A percentile compares a stretch with the other conserved stretches of the same genome.
phyloP scores from a whole-genome alignment of 1,140 invertebrate genomes.

The Drosophila mauritiana region DNA sequence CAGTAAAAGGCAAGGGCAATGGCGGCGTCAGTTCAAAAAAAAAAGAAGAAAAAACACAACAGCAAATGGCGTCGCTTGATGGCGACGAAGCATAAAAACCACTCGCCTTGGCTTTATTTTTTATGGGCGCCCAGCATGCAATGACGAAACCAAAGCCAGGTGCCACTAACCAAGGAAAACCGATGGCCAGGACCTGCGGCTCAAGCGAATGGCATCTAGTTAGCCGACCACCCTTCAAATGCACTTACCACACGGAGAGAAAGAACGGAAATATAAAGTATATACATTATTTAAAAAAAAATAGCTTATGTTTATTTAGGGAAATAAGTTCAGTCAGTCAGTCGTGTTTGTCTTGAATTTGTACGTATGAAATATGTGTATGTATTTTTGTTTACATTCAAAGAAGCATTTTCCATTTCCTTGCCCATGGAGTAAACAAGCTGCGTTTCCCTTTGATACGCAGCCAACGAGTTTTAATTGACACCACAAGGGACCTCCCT shows the following conservation, averaged over 20 bases:
- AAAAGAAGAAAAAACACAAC: constrained; percentile 11
- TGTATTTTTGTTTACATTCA: background rate
- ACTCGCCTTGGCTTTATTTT: constrained; percentile 64
- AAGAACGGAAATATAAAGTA: background rate
- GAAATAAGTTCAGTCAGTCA: too few relatives aligned
- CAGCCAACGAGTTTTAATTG: constrained; percentile 63
- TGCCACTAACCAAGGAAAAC: constrained; percentile 27
- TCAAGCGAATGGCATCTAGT: constrained; percentile 15
- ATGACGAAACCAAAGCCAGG: constrained; percentile 63
- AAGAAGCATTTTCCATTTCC: background rate
- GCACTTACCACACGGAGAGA: constrained; percentile 25
- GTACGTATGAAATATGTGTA: too few relatives aligned
- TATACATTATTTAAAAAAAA: background rate
- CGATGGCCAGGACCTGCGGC: constrained; percentile 4
- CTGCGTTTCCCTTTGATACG: constrained; percentile 1
- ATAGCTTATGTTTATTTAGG: background rate
- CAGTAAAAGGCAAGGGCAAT: constrained; percentile 67
- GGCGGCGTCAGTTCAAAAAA: constrained; percentile 11
- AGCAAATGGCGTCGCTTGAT: constrained; percentile 75
- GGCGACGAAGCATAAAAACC: constrained; percentile 80
- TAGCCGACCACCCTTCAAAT: constrained; percentile 32
- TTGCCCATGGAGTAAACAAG: background rate
- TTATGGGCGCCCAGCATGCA: constrained; percentile 62
- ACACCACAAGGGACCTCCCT: constrained; percentile 25
- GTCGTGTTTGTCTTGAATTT: too few relatives aligned